Evolutionary conservation across 2,888 invertebrate species (phyloP), one percentile per base, ranked within the genome.

Genomic region (Agrochola macilenta): DNA sequence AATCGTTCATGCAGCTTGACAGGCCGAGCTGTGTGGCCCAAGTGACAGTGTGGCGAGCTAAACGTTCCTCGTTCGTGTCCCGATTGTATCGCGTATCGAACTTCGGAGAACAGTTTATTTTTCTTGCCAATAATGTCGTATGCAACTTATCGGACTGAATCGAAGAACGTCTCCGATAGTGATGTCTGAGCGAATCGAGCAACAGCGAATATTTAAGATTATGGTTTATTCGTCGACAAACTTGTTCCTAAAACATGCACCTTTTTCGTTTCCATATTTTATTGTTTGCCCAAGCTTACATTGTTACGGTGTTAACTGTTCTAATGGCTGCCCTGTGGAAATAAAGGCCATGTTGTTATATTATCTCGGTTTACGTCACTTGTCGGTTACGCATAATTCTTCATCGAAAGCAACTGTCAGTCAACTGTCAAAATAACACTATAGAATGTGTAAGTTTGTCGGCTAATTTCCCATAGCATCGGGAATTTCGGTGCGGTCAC

Each of bases 391-490:
- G 92, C 92, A 89, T 93, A 93, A 94, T 94, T 92, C 92, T 91
- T 91, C 92, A 95, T 93, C 95, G 95, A 96, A 96, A 95, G 94
- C 91, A 93, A 92, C 93, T 95, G 96, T 96, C 96, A 95, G 93
- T 96, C 96, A 96, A 94, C 93, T 91, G 96, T 96, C 96, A 95
- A 93, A 95, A 95, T 90, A 94, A 92, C 90, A 89, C 91, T 91
- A 90, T 91, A 90, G 88, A 85, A 86, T 78, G 84, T 89, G 89
- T 74, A 91, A 92, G 91, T 94, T 93, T 89, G 91, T 81, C 93
- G 92, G 90, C 88, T 92, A 93, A 93, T 94, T 94, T 95, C 90
- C 93, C 92, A 91, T 91, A 93, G 92, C 90, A 91, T 93, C 84
- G 87, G 81, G 88, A 91, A 90, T 93, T 91, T 93, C 90, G 88